phyloP scores from a whole-genome alignment of 2,797 vertebrate genomes.

The Mormyrops boulengeri region DNA sequence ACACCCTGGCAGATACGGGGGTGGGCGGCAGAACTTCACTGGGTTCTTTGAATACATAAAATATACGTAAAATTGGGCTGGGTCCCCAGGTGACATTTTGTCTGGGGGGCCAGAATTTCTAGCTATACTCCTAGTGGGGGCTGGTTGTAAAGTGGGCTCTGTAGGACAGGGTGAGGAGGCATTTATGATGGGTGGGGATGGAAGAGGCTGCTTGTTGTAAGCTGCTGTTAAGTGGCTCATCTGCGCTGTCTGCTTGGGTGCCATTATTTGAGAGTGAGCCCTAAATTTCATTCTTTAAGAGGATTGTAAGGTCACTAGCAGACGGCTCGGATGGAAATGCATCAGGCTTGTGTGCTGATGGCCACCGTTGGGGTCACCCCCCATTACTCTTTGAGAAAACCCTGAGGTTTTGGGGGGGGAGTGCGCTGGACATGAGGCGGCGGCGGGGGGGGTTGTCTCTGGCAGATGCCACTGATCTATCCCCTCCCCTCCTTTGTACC shows the following conservation, averaged over 20 bases:
- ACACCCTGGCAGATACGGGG: background rate
- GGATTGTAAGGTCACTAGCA: background rate
- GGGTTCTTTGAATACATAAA: background rate
- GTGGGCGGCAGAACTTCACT: background rate
- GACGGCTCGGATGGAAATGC: background rate
- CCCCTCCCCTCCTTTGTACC: background rate
- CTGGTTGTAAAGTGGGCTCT: background rate
- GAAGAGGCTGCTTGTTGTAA: background rate
- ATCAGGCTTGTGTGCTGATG: background rate
- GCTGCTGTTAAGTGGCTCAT: background rate
- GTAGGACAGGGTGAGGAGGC: background rate
- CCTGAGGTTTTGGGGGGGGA: constrained; percentile 9
- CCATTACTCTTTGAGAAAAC: background rate
- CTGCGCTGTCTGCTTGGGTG: background rate
- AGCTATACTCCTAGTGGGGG: background rate
- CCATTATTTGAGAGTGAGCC: background rate
- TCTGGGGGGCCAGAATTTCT: background rate
- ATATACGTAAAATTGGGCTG: background rate
- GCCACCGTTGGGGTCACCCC: background rate
- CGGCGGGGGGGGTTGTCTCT: constrained; percentile 18
- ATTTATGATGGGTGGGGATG: background rate
- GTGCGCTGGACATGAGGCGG: constrained; percentile 7
- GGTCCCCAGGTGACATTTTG: background rate
- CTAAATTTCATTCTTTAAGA: background rate
- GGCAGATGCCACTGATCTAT: constrained; percentile 24